These are phyloP conservation scores for Pygocentrus nattereri DNA, from an alignment of 2,797 vertebrate genomes.

Conservation along the genomic window DNA sequence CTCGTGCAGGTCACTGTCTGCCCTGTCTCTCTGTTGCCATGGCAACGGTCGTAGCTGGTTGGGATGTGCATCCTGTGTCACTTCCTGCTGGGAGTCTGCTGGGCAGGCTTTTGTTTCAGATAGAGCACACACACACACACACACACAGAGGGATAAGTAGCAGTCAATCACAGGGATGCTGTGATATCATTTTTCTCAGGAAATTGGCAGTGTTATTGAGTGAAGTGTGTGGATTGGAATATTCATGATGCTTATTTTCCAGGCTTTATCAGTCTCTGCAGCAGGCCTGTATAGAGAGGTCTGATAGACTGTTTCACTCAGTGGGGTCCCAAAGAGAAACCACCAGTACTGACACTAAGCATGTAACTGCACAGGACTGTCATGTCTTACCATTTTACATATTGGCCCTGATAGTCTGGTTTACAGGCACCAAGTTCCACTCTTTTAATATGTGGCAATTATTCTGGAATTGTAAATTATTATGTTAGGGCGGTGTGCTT, in stretches of 20 bases:
- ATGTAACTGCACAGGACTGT: background rate
- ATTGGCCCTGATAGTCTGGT: background rate
- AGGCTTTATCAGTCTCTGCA: constrained; percentile 11
- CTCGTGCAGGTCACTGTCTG: constrained; percentile 53
- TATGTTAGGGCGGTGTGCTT: background rate
- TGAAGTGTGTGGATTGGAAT: constrained; percentile 26
- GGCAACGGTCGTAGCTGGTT: constrained; percentile 63
- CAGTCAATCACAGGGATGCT: constrained; percentile 37
- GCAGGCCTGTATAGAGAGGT: background rate
- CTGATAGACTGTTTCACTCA: background rate
- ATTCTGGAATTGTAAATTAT: background rate
- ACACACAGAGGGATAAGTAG: constrained; percentile 21
- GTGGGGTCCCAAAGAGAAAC: background rate
- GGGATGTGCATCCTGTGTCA: constrained; percentile 57
- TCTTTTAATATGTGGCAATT: background rate
- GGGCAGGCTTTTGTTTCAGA: constrained; percentile 53
- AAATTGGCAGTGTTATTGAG: constrained; percentile 30
- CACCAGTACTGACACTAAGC: background rate
- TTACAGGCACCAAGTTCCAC: background rate
- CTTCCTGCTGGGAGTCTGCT: constrained; percentile 60
- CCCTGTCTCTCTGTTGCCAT: constrained; percentile 66
- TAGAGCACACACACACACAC: constrained; percentile 7
- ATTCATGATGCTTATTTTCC: constrained; percentile 31
- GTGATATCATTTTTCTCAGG: constrained; percentile 14
- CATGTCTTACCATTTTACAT: background rate